phyloP scores from a whole-genome alignment of 2,888 invertebrate genomes.

The Agonopterix arenella region DNA sequence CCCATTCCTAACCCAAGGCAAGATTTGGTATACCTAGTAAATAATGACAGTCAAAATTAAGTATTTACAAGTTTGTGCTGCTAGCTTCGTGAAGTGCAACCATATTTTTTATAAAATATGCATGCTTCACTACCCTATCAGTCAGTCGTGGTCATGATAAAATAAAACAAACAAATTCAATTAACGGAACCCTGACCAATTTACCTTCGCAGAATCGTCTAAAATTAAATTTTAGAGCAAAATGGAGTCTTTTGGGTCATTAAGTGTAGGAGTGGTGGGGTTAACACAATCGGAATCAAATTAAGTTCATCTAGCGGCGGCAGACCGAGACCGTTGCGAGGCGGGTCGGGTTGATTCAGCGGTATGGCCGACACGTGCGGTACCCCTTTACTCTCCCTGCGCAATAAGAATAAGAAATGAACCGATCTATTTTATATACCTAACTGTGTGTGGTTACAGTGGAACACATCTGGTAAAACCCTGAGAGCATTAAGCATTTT shows the following conservation, averaged over 20 bases:
- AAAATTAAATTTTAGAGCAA: slow-evolving; percentile 7
- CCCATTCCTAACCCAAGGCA: no score
- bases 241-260: slow-evolving; percentile 49
- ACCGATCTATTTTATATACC: slow-evolving; percentile 35
- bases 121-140: no score
- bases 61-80: not conserved
- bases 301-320: slow-evolving; percentile 47
- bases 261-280: slow-evolving; percentile 59
- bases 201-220: not conserved
- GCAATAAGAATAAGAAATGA: slow-evolving; percentile 55
- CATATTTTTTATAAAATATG: no score
- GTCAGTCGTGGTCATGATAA: no score
- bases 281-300: slow-evolving; percentile 73
- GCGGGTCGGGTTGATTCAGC: slow-evolving; percentile 65
- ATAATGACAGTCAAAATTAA: slow-evolving; percentile 2
- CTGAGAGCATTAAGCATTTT: no score
- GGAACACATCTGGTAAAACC: no score
- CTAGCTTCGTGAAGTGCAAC: no score
- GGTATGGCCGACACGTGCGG: slow-evolving; percentile 48
- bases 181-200: no score
- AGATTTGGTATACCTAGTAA: not conserved
- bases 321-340: slow-evolving; percentile 40
- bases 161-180: no score
- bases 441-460: not conserved
- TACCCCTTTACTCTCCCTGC: slow-evolving; percentile 22